Base-by-base conservation (phyloP, 2,113 vertebrate genomes). In the Zonotrichia leucophrys region DNA sequence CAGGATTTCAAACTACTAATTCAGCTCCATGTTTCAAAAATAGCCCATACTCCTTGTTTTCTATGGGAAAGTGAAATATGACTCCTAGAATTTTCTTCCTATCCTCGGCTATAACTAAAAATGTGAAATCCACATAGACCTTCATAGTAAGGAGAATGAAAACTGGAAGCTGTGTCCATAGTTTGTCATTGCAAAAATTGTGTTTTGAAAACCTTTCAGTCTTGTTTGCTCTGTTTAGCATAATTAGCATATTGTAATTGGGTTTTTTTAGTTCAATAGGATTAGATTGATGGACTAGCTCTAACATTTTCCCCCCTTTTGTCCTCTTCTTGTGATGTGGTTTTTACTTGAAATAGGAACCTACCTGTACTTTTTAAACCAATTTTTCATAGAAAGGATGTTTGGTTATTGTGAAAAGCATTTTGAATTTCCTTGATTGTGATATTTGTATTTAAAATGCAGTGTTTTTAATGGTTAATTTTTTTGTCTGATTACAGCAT, bases 21-120 rank as follows among this genome's bases (percentile, higher is more conserved):
- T 90, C 17, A 53, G 4, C 20, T 74, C 7, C 41, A 46, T 15
- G 9, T 72, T 85, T 76, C 58, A 85, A 62, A 94, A 58, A 23
- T n/a, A n/a, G 19, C 64, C 13, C 16, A 50, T 18, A 74, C 0
- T 0, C 7, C 17, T 53, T 12, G 0, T 30, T 27, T 12, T 77
- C 63, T 35, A 37, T 28, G 27, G 7, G 10, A 68, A 59, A 81
- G 10, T 6, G 3, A 72, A 86, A 46, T 0, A 5, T 66, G 47
- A 70, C 22, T 83, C 19, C 35, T 30, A 24, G 31, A 85, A 66
- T 46, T 75, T 7, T 21, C 12, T 55, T 59, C 15, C 31, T 79
- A 19, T 82, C 47, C 20, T 70, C 56, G 67, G 25, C 46, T 83
- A 11, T 12, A 76, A 42, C 4, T 44, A 7, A n/a, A 79, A 74